Evolutionary conservation across 2,797 vertebrate genomes (phyloP), one percentile per base, ranked within the genome.

Genomic region (Syncerus caffer): DNA sequence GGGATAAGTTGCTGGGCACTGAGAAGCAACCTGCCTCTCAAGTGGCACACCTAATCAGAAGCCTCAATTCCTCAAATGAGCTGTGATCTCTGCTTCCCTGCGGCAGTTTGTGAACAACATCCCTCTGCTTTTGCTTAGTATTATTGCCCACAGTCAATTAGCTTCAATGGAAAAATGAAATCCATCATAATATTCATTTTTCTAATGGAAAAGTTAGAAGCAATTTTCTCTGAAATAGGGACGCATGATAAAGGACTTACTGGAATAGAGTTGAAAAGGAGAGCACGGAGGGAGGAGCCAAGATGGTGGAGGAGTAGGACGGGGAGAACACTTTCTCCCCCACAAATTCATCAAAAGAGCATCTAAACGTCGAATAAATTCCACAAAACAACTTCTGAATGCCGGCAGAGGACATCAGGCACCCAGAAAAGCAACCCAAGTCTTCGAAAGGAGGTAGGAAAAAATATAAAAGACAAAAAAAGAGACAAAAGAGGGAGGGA

Each of bases 151-250:
- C 42, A 91, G 92, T 55, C 95, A 97, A 97, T 98, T 98, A 98
- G 89, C 93, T 97, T 87, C 96, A 87, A 89, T 97, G 97, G 96
- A 90, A 96, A 97, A 94, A 42, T 67, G 91, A 96, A 97, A 97
- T 98, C 80, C 86, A 97, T 98, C 97, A 97, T 89, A 91, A 94
- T 91, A 96, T 91, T 98, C 96, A 98, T 97, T 97, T 97, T 95
- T 97, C 94, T 97, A 97, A 97, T 97, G 96, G 96, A 97, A 96
- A 95, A 94, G 93, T 96, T 97, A 96, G 79, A 95, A 27, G 94
- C 84, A 97, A 85, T 96, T 45, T 96, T 94, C 96, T 97, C 93
- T 93, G 82, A 97, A 98, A 96, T 92, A 96, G 67, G 67, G 67
- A 95, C 58, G 38, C 38, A 92, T 93, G 76, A 92, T 80, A 87